A percentile compares a stretch with the other conserved stretches of the same genome.
Evolutionary conservation across 2,797 vertebrate species (phyloP).

Genomic region (Danio kyathit): DNA sequence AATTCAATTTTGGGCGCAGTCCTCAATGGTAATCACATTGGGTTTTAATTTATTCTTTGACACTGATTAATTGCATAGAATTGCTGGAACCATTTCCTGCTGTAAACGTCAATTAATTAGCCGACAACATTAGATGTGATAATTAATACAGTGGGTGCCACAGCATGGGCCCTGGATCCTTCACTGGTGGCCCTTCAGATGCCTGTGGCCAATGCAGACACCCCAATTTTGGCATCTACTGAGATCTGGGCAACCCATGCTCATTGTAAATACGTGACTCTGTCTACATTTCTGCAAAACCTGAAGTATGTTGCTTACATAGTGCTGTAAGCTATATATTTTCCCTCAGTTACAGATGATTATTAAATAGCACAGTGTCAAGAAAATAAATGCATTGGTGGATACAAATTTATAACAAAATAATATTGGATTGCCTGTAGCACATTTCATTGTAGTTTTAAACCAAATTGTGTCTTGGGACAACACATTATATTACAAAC

Average conservation of each 20-base stretch:
- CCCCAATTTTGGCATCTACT: slow-evolving; percentile 41
- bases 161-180: slow-evolving; percentile 57
- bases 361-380: too few relatives aligned
- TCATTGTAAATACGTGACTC: too few relatives aligned
- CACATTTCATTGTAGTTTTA: too few relatives aligned
- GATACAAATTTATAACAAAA: too few relatives aligned
- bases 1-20: slow-evolving; percentile 68
- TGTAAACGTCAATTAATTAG: slow-evolving; percentile 82
- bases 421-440: too few relatives aligned
- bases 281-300: too few relatives aligned
- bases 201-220: slow-evolving; percentile 54
- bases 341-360: too few relatives aligned
- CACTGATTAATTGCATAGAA: slow-evolving; percentile 78
- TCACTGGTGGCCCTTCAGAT: slow-evolving; percentile 56
- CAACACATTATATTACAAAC: too few relatives aligned
- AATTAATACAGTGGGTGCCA: slow-evolving; percentile 77
- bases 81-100: slow-evolving; percentile 72
- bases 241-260: neutral
- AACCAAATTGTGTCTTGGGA: too few relatives aligned
- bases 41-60: slow-evolving; percentile 74
- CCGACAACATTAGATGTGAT: slow-evolving; percentile 77
- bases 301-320: too few relatives aligned
- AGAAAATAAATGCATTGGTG: too few relatives aligned
- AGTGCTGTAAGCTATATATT: too few relatives aligned
- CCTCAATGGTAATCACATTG: slow-evolving; percentile 69